These are phyloP conservation scores for Drosophila putrida DNA, from an alignment of 2,888 invertebrate species.

Conservation along the genomic window DNA sequence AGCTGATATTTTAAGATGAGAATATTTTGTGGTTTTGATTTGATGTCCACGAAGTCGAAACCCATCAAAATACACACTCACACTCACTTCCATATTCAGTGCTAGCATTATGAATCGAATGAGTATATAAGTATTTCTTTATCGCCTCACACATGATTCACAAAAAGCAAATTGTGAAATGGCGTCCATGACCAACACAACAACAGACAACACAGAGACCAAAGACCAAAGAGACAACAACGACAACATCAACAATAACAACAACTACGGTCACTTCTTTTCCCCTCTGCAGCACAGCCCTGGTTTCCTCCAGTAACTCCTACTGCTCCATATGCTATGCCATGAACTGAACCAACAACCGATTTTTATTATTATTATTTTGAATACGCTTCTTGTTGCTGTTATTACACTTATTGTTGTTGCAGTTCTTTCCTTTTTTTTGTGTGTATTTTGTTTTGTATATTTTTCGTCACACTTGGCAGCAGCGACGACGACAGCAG, in stretches of 20 bases:
- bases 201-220: conserved; percentile 61
- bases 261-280: conserved; percentile 55
- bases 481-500: conserved; percentile 59
- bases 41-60: conserved; percentile 40
- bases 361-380: conserved; percentile 80
- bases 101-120: conserved; percentile 7
- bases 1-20: conserved; percentile 40
- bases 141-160: conserved; percentile 74
- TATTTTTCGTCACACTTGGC: conserved; percentile 80
- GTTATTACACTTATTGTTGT: conserved; percentile 63
- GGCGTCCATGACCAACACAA: conserved; percentile 79
- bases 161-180: conserved; percentile 71
- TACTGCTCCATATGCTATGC: conserved; percentile 58
- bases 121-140: conserved; percentile 56
- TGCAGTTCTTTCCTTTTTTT: conserved; percentile 56
- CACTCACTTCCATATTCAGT: conserved; percentile 1
- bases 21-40: conserved; percentile 70
- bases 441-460: conserved; percentile 80
- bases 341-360: conserved; percentile 69
- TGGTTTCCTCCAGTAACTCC: conserved; percentile 10
- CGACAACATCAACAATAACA: conserved; percentile 35
- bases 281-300: conserved; percentile 7
- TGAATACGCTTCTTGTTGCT: conserved; percentile 76
- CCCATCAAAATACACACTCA: conserved; percentile 9
- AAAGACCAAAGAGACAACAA: conserved; percentile 41